These are phyloP conservation scores for Litoditis marina DNA, from an alignment of 2,888 invertebrate genomes.

Conservation along the genomic window DNA sequence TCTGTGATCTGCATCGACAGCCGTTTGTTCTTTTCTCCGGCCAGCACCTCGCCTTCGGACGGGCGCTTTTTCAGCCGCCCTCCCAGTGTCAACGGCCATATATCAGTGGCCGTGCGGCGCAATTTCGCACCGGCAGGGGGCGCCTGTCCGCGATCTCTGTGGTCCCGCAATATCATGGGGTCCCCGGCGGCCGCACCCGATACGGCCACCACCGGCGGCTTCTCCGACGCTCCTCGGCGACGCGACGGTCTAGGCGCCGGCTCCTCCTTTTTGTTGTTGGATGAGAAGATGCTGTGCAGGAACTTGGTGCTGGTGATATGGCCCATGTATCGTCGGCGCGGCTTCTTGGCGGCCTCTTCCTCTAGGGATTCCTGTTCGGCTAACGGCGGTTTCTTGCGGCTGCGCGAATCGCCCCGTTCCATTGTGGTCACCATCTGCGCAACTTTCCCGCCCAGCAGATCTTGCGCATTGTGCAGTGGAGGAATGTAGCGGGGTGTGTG, in stretches of 20 bases:
- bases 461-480: slow-evolving; percentile 1
- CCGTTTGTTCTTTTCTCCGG: too few relatives aligned
- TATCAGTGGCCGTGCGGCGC: too few relatives aligned
- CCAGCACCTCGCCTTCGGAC: slow-evolving; percentile 20
- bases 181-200: slow-evolving; percentile 18
- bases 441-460: slow-evolving; percentile 22
- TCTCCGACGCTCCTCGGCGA: not conserved
- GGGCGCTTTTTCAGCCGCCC: slow-evolving; percentile 20
- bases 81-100: too few relatives aligned
- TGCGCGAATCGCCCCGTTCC: slow-evolving; percentile 20
- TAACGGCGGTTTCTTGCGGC: slow-evolving; percentile 21
- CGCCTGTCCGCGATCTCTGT: too few relatives aligned
- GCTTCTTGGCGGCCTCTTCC: slow-evolving; percentile 16
- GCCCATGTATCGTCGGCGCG: slow-evolving; percentile 27
- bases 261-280: slow-evolving; percentile 15
- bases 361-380: slow-evolving; percentile 26
- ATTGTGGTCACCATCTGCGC: slow-evolving; percentile 30
- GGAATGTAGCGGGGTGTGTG: not conserved
- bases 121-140: too few relatives aligned
- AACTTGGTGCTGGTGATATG: slow-evolving; percentile 27
- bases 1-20: too few relatives aligned
- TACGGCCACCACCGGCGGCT: slow-evolving; percentile 9
- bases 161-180: slow-evolving; percentile 11
- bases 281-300: slow-evolving; percentile 21
- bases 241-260: slow-evolving; percentile 16